Evolutionary conservation across 2,888 invertebrate species (phyloP).

Genomic region (Drosophila fungiperda): DNA sequence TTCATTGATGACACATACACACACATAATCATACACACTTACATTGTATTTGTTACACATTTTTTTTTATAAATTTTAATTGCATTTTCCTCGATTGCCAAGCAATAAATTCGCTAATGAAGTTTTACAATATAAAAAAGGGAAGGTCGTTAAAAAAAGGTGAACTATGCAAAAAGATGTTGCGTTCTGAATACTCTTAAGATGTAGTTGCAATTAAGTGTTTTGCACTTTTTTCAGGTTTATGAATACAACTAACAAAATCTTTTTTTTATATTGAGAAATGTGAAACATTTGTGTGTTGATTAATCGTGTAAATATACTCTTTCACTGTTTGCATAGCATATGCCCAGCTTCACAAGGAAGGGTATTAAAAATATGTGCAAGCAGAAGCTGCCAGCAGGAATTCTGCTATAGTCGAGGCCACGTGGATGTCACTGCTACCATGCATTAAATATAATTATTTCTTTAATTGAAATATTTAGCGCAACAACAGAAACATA

Average conservation of each 20-base stretch:
- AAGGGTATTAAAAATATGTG: constrained; percentile 5
- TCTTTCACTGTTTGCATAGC: not conserved
- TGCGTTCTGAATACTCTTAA: constrained; percentile 22
- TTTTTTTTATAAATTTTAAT: constrained; percentile 49
- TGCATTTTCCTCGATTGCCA: constrained; percentile 48
- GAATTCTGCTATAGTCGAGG: constrained; percentile 6
- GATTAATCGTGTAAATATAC: not conserved
- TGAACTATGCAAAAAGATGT: too few relatives aligned
- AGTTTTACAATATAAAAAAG: constrained; percentile 59
- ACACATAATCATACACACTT: not conserved
- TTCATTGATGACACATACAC: constrained; percentile 63
- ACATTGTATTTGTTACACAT: constrained; percentile 32
- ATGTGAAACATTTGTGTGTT: not conserved
- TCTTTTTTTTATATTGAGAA: not conserved
- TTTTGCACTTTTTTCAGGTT: not conserved
- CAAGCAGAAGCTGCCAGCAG: constrained; percentile 9
- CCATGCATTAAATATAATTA: constrained; percentile 73
- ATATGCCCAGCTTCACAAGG: not conserved
- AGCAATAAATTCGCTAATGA: constrained; percentile 72
- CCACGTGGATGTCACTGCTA: constrained; percentile 27
- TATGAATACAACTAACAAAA: not conserved
- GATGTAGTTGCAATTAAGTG: not conserved
- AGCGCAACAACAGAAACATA: constrained; percentile 44
- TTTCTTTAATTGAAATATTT: constrained; percentile 80
- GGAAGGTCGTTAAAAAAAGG: constrained; percentile 9